phyloP scores from a whole-genome alignment of 2,797 vertebrate genomes.

The Avahi laniger region DNA sequence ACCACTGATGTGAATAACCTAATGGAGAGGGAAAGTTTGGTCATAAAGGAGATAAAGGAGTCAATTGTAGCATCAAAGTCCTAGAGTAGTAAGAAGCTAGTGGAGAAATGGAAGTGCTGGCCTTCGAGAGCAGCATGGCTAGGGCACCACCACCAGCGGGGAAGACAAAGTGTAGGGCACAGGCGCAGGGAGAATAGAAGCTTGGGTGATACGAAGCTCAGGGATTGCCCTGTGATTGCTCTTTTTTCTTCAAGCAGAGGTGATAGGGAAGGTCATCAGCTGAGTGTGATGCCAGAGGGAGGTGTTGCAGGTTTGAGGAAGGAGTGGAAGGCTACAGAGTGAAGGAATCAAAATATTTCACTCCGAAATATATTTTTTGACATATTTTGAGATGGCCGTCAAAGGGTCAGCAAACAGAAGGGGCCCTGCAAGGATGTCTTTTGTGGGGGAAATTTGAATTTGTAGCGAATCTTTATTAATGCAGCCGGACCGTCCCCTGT shows the following conservation, averaged over 20 bases:
- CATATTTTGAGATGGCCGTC: background rate
- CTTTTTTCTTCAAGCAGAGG: background rate
- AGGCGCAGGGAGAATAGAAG: background rate
- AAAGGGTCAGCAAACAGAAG: background rate
- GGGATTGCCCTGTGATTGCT: background rate
- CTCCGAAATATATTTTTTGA: background rate
- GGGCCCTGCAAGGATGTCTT: background rate
- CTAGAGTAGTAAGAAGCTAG: background rate
- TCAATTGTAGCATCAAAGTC: background rate
- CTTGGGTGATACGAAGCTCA: background rate
- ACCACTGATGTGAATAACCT: background rate
- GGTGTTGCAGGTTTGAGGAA: background rate
- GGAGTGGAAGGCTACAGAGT: background rate
- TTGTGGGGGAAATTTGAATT: background rate
- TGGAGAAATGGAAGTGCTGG: background rate
- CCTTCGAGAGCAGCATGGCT: fast-evolving
- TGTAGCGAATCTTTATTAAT: background rate
- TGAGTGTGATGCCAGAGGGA: background rate
- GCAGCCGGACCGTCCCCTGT: background rate
- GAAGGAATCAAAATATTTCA: background rate
- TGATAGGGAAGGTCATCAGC: background rate
- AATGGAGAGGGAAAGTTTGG: background rate
- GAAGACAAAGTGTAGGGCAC: background rate
- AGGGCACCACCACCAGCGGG: too few relatives aligned
- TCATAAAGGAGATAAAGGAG: background rate